Evolutionary conservation across 2,888 invertebrate species (phyloP), one percentile per base, ranked within the genome.

Genomic region (Volucella inflata): DNA sequence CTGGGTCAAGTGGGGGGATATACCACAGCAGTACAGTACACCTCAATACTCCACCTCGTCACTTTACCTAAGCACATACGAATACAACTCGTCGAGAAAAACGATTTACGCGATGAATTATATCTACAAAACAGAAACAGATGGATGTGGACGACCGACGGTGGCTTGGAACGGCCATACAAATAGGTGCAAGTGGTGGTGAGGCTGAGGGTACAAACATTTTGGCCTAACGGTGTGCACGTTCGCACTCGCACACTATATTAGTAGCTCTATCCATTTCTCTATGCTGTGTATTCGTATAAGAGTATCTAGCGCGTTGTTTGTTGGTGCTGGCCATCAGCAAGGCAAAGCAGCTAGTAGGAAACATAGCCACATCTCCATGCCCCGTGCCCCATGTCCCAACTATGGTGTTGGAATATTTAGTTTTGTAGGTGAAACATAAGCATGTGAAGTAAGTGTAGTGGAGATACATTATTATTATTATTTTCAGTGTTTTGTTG

Each of bases 391-490:
- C 14, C 17, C 70, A 17, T 42, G 9, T 10, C 11, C 6, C 11
- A 21, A 38, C 67, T 65, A 55, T 70, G 74, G 79, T 79, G 79
- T 75, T 84, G 70, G 79, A 70, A 84, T 84, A 84, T 84, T 84
- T 84, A 84, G 83, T 84, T 84, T 84, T 84, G 79, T 84, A 84
- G 83, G 83, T 84, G 83, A 83, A 83, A 83, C 82, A 83, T 83
- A 78, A 83, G 78, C 82, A 78, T 83, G 72, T 72, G 77, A 82
- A 78, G 77, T 82, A 82, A 83, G 83, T 79, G 79, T 70, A 70
- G 83, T 79, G 70, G 78, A 83, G 78, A 84, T 84, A 84, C 79
- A 75, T 75, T 84, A 65, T 75, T 75, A 67, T 77, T 83, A 79
- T 84, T 84, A 64, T 83, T 78, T 57, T 55, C 48, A 48, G 21